Evolutionary conservation across 1,140 invertebrate species (phyloP), one percentile per base, ranked within the genome.

Genomic region (Melanaphis sacchari): DNA sequence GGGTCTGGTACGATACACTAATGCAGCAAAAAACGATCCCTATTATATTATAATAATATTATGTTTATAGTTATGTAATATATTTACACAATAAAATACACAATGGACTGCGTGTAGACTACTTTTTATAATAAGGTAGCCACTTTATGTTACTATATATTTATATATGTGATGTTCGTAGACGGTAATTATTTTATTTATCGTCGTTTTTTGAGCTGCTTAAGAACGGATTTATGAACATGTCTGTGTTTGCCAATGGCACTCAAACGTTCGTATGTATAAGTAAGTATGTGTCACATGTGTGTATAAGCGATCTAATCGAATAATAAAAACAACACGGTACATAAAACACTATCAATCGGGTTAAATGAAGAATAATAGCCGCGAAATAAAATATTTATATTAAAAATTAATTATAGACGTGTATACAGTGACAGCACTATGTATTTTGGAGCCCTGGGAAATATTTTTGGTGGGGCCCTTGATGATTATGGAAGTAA

Each of bases 151-250:
- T 81, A 81, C 38, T 85, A 41, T 43, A 41, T 49, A 49, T 49
- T 49, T 49, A 26, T 85, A 41, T 85, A 82, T 38, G 36, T 22
- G 38, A 31, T 18, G 26, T 87, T n/a, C 15, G 11, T 87, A 87
- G 31, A 26, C 26, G 40, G 38, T 85, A 85, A 31, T 41, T 87
- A 87, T 87, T 87, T 41, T 87, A 46, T 43, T 87, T 43, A 46
- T 43, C 11, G 22, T 41, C 40, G 66, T 81, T 81, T 22, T 24
- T 26, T 87, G 41, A 87, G 31, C 41, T 87, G 31, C 84, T 87
- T 87, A n/a, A 46, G 84, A 31, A 87, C 41, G 40, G 31, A 87
- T 87, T 87, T 87, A 87, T 87, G 84, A n/a, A 87, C 15, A 87
- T 0, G 82, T 85, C 22, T n/a, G 84, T 43, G 41, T 85, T 85